Evolutionary conservation across 2,113 vertebrate genomes (phyloP).

Genomic region (Monopterus albus): DNA sequence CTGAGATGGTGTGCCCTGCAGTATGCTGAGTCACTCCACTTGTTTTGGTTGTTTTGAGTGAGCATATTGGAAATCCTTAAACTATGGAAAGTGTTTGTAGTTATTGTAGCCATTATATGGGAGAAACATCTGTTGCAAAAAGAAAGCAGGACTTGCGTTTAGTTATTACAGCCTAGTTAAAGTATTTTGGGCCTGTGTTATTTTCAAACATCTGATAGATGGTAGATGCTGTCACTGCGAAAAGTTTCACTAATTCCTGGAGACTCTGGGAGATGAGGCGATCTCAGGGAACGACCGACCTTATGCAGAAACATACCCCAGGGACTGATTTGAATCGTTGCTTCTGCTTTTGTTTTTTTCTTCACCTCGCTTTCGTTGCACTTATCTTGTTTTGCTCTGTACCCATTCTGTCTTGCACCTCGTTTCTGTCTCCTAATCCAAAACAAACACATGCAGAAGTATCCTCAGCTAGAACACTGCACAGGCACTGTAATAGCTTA

Average conservation of each 20-base stretch:
- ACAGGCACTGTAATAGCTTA: background rate
- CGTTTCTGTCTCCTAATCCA: background rate
- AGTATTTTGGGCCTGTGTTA: background rate
- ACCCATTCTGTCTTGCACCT: background rate
- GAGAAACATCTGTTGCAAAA: background rate
- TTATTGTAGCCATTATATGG: background rate
- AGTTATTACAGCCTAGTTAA: conserved; percentile 1
- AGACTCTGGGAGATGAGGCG: conserved; percentile 26
- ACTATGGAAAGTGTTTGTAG: conserved; percentile 13
- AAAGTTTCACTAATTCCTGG: conserved; percentile 14
- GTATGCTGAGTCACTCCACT: conserved; percentile 23
- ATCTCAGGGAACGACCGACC: conserved; percentile 53
- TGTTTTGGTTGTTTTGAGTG: conserved; percentile 22
- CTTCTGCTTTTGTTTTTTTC: conserved; percentile 27
- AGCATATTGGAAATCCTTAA: conserved; percentile 4
- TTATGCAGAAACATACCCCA: conserved; percentile 32
- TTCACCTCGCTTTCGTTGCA: conserved; percentile 9
- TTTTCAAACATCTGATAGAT: conserved; percentile 4
- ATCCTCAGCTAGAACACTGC: background rate
- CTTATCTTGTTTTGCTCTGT: conserved; percentile 11
- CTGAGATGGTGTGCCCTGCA: conserved; percentile 28
- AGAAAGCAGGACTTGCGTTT: background rate
- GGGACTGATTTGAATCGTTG: conserved; percentile 33
- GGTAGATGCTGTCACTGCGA: background rate
- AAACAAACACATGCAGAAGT: conserved; percentile 12